These are phyloP conservation scores for Myotis planiceps DNA, from an alignment of 2,797 vertebrate species.

Conservation along the genomic window DNA sequence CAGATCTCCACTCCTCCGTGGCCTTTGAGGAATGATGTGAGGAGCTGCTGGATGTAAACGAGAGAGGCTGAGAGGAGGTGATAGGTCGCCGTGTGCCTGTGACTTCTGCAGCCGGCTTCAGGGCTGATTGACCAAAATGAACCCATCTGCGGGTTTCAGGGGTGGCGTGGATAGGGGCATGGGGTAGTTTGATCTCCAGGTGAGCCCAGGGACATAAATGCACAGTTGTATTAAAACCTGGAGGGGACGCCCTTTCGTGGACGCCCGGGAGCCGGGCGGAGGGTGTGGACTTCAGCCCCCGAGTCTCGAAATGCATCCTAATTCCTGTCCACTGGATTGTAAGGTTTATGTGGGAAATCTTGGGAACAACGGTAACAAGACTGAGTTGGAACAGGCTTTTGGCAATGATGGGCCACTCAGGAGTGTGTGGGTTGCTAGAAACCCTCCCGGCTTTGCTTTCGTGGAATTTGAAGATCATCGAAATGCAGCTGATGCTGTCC, in stretches of 20 bases:
- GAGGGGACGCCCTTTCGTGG: neutral
- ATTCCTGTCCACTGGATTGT: no score
- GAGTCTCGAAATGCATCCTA: no score
- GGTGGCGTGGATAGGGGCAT: neutral
- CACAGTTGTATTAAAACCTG: neutral
- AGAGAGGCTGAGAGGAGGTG: neutral
- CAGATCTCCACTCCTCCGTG: constrained; percentile 48
- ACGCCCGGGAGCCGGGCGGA: no score
- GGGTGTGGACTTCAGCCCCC: no score
- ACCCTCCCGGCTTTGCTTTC: no score
- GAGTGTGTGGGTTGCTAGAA: no score
- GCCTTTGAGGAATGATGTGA: neutral
- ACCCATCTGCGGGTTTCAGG: neutral
- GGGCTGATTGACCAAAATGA: neutral
- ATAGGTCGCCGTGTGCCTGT: neutral
- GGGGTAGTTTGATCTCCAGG: neutral
- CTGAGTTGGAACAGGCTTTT: no score
- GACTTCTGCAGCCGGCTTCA: accelerated
- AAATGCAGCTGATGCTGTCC: no score
- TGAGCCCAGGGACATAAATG: neutral
- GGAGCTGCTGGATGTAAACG: constrained; percentile 34
- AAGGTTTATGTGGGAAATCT: no score
- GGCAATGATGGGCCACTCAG: no score
- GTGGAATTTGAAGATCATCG: no score
- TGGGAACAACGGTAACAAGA: no score